A percentile compares a stretch with the other conserved stretches of the same genome.
phyloP scores from a whole-genome alignment of 2,888 invertebrate genomes.

The Melieria picta region DNA sequence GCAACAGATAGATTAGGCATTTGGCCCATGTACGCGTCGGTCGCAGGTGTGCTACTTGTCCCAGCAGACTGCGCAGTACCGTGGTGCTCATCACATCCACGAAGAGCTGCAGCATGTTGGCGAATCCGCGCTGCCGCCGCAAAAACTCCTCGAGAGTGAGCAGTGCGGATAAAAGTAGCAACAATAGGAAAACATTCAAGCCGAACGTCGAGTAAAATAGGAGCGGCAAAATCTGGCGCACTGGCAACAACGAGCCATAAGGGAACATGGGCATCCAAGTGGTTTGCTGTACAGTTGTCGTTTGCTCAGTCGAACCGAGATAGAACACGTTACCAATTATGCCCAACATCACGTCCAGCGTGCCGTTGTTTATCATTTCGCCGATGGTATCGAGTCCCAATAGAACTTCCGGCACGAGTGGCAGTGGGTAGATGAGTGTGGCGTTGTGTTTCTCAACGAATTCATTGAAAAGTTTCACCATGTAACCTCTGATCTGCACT shows the following conservation, averaged over 20 bases:
- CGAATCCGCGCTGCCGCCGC: neutral
- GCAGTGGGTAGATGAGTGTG: conserved; percentile 31
- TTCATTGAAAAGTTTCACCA: conserved; percentile 39
- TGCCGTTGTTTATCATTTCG: neutral
- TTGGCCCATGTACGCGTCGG: neutral
- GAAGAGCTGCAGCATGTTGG: neutral
- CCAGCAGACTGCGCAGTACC: conserved; percentile 27
- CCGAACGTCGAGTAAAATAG: neutral
- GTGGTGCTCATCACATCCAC: neutral
- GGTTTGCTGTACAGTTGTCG: neutral
- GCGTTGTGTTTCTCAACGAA: conserved; percentile 48
- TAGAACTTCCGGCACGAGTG: neutral
- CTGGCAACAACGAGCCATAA: neutral
- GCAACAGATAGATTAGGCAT: conserved; percentile 16
- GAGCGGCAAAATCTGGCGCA: neutral
- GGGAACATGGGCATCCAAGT: conserved; percentile 29
- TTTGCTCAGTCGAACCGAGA: neutral
- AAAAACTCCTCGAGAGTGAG: conserved; percentile 3
- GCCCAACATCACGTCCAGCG: conserved; percentile 6
- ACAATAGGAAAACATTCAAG: neutral
- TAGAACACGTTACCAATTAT: neutral
- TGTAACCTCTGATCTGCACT: conserved; percentile 42
- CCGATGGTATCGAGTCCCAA: neutral
- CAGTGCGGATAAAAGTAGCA: conserved; percentile 9
- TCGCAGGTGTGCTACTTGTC: conserved; percentile 11